Base-by-base conservation (phyloP, 1,140 invertebrate genomes). In the Dendrolimus punctatus region DNA sequence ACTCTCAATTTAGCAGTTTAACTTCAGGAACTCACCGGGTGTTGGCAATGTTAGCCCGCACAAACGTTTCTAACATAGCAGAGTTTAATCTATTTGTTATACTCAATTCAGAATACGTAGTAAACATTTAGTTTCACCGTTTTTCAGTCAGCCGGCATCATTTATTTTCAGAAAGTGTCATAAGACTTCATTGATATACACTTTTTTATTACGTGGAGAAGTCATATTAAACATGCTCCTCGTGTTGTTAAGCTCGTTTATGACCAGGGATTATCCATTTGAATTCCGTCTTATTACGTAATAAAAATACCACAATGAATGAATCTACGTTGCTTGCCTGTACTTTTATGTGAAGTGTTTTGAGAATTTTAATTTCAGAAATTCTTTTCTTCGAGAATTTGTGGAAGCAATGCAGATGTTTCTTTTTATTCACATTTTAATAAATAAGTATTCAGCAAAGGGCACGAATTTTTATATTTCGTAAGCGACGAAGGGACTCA, bases 241-340 rank as follows among this genome's bases (percentile, higher is more conserved):
- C 61, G 49, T 73, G 56, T 69, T 67, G 58, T 52, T 63, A 9
- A 37, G 56, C 60, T 65, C 64, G 64, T 69, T 77, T 74, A 68
- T 58, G 54, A 64, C 58, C 62, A 54, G 53, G 69, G 71, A 78
- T 78, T 74, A 76, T 69, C 62, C 63, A 66, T 71, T 65, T 65
- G 58, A 70, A 75, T 75, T 67, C 60, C 60, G 46, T 68, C 58
- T 72, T 78, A 76, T 73, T 66, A 67, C 61, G 62, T 55, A 69
- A 76, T 79, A 74, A 79, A 74, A 79, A 71, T 68, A 54, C 69
- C 63, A 71, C 64, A 71, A 64, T 65, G 63, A 71, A 66, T 76
- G 62, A 68, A 71, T 56, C 60, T 59, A 53, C 54, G 53, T 55
- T 53, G 51, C 58, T 57, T 55, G 54, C 58, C 50, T 45, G 44